phyloP scores from a whole-genome alignment of 1,140 invertebrate species.

The Protaetia brevitarsis region DNA sequence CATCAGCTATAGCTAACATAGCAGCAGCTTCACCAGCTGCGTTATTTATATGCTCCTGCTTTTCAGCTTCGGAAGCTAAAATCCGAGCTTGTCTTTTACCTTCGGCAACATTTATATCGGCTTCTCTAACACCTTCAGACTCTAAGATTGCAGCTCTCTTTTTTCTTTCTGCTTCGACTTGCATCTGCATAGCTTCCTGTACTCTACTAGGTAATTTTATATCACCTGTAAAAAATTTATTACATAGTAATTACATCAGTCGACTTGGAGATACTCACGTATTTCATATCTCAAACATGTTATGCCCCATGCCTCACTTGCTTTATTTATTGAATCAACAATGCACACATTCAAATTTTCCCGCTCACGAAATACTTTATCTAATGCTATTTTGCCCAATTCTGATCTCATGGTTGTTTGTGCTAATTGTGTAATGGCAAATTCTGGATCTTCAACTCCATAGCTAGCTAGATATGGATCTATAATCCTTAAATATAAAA shows the following conservation, averaged over 20 bases:
- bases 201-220: constrained; percentile 89
- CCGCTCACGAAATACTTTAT: constrained; percentile 95
- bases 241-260: not conserved
- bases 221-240: constrained; percentile 62
- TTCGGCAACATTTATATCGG: constrained; percentile 97
- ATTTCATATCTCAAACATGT: constrained; percentile 98
- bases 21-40: constrained; percentile 85
- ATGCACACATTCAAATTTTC: constrained; percentile 95
- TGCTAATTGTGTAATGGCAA: constrained; percentile 97
- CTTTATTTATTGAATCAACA: constrained; percentile 97
- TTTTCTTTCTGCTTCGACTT: constrained; percentile 93
- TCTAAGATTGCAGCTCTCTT: constrained; percentile 96
- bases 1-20: constrained; percentile 79
- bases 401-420: constrained; percentile 99
- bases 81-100: constrained; percentile 90
- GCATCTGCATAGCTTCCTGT: constrained; percentile 99
- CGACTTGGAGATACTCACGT: constrained; percentile 60
- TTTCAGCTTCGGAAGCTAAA: constrained; percentile 86
- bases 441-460: constrained; percentile 99
- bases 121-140: constrained; percentile 91
- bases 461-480: constrained; percentile 95
- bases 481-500: constrained; percentile 90
- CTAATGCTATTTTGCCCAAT: constrained; percentile 95
- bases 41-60: constrained; percentile 84
- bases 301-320: constrained; percentile 96